Evolutionary conservation across 2,888 invertebrate genomes (phyloP), one percentile per base, ranked within the genome.

Genomic region (Nephrocerus scutellatus): DNA sequence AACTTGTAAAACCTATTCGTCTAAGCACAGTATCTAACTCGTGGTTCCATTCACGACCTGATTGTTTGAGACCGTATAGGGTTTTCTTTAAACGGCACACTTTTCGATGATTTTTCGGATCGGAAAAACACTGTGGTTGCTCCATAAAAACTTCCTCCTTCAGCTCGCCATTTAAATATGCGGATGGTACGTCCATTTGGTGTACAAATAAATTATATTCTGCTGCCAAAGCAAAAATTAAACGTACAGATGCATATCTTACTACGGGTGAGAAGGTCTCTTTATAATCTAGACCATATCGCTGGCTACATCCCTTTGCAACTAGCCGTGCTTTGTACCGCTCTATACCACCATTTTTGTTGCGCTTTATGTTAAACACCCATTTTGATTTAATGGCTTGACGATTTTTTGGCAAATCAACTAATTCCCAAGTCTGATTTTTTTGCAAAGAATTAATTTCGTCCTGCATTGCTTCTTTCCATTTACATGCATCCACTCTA

Each of bases 351-450:
- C 43, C 43, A 14, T 30, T 10, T 9, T 23, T 18, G 13, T 43
- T 28, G 6, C 36, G 25, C 23, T 46, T 43, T 8, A 32, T 32
- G 23, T 39, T 43, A 15, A 43, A 46, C 4, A 39, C 43, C 46
- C 43, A 46, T 12, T 43, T 43, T 3, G 21, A 38, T 10, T 25
- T 22, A 4, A 42, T 36, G 4, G 25, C 14, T 25, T 32, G 30
- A 14, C 13, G 16, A 15, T 33, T 34, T 9, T 4, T 6, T 8
- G 42, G 45, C 20, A 30, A 15, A 18, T 13, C 24, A 3, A 30
- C 24, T n/a, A 38, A 30, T 14, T 31, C 21, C 38, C 32, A 38
- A 15, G 32, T 38, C 8, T 19, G 24, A 25, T 38, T 38, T 9
- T 21, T 16, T 14, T 28, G 19, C 9, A 39, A 21, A 9, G 26